A percentile compares a stretch with the other conserved stretches of the same genome.
Evolutionary conservation across 2,888 invertebrate species (phyloP).

Genomic region (Apeira syringaria): DNA sequence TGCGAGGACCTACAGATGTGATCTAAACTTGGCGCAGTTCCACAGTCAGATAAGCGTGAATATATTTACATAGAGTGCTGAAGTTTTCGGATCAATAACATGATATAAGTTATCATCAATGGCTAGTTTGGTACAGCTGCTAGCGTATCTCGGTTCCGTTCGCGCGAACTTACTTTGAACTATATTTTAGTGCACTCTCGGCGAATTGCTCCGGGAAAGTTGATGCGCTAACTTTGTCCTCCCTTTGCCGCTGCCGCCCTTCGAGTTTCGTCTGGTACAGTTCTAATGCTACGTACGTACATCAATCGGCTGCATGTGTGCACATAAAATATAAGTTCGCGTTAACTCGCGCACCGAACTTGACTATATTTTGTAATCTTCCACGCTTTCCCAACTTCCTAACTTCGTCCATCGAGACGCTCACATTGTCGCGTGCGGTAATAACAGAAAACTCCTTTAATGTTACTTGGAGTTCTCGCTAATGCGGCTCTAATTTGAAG

Average conservation of each 20-base stretch:
- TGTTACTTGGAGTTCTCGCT: slow-evolving; percentile 54
- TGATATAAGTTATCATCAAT: slow-evolving; percentile 39
- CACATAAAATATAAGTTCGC: slow-evolving; percentile 54
- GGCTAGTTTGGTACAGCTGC: slow-evolving; percentile 41
- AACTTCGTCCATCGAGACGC: slow-evolving; percentile 49
- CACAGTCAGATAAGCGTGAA: slow-evolving; percentile 24
- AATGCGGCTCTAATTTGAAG: slow-evolving; percentile 55
- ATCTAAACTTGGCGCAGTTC: slow-evolving; percentile 25
- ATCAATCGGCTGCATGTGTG: slow-evolving; percentile 44
- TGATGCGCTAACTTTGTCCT: slow-evolving; percentile 44
- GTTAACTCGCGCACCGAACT: slow-evolving; percentile 48
- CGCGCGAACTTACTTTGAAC: slow-evolving; percentile 60
- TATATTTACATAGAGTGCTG: slow-evolving; percentile 28
- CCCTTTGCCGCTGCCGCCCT: slow-evolving; percentile 27
- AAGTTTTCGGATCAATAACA: slow-evolving; percentile 41
- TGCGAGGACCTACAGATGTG: slow-evolving; percentile 23
- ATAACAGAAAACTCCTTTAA: slow-evolving; percentile 57
- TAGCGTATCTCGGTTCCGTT: slow-evolving; percentile 43
- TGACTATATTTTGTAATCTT: slow-evolving; percentile 54
- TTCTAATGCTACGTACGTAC: slow-evolving; percentile 49
- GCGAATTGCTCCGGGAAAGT: slow-evolving; percentile 55
- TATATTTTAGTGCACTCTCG: slow-evolving; percentile 62
- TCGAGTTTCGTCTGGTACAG: slow-evolving; percentile 42
- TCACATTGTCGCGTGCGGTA: slow-evolving; percentile 52
- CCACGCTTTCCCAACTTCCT: slow-evolving; percentile 49